Evolutionary conservation across 2,113 vertebrate species (phyloP), one percentile per base, ranked within the genome.

Genomic region (Campylorhamphus procurvoides): DNA sequence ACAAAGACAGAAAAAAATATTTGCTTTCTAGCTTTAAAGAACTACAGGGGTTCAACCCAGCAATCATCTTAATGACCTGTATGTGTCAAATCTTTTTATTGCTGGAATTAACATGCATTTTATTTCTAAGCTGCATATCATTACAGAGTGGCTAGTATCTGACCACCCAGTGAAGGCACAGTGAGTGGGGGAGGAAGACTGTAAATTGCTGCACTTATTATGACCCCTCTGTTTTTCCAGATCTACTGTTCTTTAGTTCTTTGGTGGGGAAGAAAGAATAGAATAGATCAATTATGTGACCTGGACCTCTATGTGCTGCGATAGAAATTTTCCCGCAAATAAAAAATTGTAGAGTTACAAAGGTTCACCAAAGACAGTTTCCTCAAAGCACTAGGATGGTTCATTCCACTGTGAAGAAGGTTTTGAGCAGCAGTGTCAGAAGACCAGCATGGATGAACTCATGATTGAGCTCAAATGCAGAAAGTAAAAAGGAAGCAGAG

Each of bases 11-110:
- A 63, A 92, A 92, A 93, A 68, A 66, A 62, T 27, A 73, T 18
- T 74, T 91, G 56, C 44, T 90, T 81, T 94, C 76, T 56, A 78
- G 47, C 47, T 84, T 84, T 81, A 74, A 92, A 78, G 40, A 94
- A 60, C 78, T n/a, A 74, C 37, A 25, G 69, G 69, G 40, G 28
- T 90, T 93, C 53, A 73, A 60, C 20, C 13, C 42, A 92, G 52
- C 83, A 73, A 52, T 89, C 39, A 66, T 78, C 44, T 71, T 87
- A 91, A 87, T 0, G 7, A 87, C 63, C 49, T 49, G 20, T 29
- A 35, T 42, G 29, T 40, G 58, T 84, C n/a, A n/a, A 82, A 87
- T 75, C n/a, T 49, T 91, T 93, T 91, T 89, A 82, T 40, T 92
- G 56, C 67, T 88, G 72, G 63, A 94, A 85, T 88, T 87, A 73